Percentiles rank a stretch among this genome's conserved stretches.
phyloP scores from a whole-genome alignment of 2,888 invertebrate species.

The Lithosia quadra region DNA sequence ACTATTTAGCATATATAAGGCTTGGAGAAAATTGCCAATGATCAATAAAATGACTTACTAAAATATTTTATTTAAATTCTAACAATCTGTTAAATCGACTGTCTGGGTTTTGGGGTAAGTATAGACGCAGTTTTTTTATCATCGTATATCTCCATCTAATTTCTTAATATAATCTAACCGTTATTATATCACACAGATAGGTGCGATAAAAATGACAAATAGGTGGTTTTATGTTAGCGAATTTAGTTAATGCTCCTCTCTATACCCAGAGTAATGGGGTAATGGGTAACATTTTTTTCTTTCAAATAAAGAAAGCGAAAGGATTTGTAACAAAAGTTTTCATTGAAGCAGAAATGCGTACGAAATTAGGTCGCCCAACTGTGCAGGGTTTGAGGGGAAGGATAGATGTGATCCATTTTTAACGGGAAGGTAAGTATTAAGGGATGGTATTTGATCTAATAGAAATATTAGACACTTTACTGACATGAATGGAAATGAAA shows the following conservation, averaged over 20 bases:
- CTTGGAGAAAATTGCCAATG: too few relatives aligned
- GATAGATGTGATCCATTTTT: conserved; percentile 1
- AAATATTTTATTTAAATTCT: not conserved
- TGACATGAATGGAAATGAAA: too few relatives aligned
- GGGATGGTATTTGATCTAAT: not conserved
- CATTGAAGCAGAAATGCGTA: not conserved
- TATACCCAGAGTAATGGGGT: not conserved
- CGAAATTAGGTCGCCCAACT: not conserved
- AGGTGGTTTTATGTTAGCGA: not conserved
- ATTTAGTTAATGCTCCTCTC: not conserved
- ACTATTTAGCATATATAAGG: too few relatives aligned
- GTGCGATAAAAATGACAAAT: not conserved
- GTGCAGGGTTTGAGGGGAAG: not conserved
- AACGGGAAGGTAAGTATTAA: too few relatives aligned
- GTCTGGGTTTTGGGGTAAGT: not conserved
- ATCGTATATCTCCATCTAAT: not conserved
- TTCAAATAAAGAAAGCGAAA: not conserved
- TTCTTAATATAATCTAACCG: not conserved
- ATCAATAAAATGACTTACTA: too few relatives aligned
- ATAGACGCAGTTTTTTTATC: not conserved
- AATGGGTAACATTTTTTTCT: not conserved
- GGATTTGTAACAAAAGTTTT: conserved; percentile 1
- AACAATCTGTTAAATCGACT: not conserved
- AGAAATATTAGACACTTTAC: too few relatives aligned
- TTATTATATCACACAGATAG: not conserved